Conservation (phyloP, 2,797 vertebrate genomes). For the Gallirallus australis region DNA sequence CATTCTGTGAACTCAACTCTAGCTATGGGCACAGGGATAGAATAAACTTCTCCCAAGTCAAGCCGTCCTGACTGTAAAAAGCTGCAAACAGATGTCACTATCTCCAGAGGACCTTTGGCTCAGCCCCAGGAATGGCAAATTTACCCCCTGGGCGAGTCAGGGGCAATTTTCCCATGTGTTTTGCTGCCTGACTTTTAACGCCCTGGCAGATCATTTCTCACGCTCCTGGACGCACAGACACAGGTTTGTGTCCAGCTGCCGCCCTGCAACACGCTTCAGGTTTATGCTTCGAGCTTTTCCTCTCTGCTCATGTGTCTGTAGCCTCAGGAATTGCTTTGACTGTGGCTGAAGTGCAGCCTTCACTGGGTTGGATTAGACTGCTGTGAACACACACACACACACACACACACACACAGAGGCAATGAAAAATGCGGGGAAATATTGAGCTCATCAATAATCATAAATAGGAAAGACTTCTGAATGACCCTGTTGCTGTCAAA, state of each 20-base stretch:
- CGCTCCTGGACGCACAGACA: neutral
- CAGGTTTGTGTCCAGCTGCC: slow-evolving; percentile 3
- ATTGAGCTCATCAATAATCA: accelerated
- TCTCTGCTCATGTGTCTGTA: neutral
- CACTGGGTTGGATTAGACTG: accelerated
- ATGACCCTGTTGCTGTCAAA: neutral
- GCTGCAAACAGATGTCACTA: slow-evolving; percentile 26
- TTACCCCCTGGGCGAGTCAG: neutral
- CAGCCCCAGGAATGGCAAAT: neutral
- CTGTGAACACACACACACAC: no score
- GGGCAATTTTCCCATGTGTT: neutral
- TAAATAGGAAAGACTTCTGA: neutral
- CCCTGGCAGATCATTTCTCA: neutral
- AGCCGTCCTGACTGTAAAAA: neutral
- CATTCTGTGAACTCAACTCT: neutral
- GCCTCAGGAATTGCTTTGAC: neutral
- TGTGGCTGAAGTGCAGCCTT: neutral
- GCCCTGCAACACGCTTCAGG: accelerated
- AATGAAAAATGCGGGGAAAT: neutral
- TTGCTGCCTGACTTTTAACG: neutral
- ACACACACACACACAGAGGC: neutral
- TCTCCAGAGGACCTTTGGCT: neutral
- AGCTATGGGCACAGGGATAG: neutral
- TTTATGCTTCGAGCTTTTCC: neutral
- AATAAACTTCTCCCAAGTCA: neutral